Conservation (phyloP, 2,888 invertebrate species). For the Cyrtodaria siliqua region DNA sequence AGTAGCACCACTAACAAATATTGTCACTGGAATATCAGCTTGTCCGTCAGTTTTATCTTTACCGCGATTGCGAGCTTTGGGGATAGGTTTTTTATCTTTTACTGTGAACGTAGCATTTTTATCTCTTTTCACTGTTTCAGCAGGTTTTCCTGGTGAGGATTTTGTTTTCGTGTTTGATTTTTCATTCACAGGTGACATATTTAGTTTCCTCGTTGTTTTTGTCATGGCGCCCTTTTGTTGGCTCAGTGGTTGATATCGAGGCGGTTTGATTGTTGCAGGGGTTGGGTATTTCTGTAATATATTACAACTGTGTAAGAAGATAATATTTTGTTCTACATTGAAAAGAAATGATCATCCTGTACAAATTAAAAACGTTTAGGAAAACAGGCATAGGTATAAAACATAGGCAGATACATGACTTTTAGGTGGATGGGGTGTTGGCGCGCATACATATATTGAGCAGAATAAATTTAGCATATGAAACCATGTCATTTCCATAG, state of each 20-base stretch:
- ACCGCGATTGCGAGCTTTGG: constrained; percentile 27
- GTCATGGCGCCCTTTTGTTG: constrained; percentile 14
- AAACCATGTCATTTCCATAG: no score
- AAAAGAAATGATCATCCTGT: no score
- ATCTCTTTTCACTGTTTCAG: constrained; percentile 1
- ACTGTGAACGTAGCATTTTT: constrained; percentile 30
- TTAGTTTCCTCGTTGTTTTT: constrained; percentile 54
- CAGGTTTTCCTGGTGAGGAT: not conserved
- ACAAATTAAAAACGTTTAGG: no score
- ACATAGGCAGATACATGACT: no score
- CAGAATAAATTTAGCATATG: no score
- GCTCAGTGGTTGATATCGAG: constrained; percentile 78
- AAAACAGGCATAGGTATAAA: no score
- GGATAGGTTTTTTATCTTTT: constrained; percentile 41
- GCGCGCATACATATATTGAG: no score
- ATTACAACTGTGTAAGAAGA: no score
- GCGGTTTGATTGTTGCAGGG: constrained; percentile 81
- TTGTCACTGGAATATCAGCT: constrained; percentile 70
- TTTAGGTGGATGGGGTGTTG: no score
- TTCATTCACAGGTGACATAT: constrained; percentile 32
- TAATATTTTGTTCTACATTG: no score
- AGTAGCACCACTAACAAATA: constrained; percentile 64
- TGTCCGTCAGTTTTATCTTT: constrained; percentile 59
- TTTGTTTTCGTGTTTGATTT: constrained; percentile 32
- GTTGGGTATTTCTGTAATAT: constrained; percentile 80